phyloP scores from a whole-genome alignment of 2,113 vertebrate species.

The Phalacrocorax carbo region DNA sequence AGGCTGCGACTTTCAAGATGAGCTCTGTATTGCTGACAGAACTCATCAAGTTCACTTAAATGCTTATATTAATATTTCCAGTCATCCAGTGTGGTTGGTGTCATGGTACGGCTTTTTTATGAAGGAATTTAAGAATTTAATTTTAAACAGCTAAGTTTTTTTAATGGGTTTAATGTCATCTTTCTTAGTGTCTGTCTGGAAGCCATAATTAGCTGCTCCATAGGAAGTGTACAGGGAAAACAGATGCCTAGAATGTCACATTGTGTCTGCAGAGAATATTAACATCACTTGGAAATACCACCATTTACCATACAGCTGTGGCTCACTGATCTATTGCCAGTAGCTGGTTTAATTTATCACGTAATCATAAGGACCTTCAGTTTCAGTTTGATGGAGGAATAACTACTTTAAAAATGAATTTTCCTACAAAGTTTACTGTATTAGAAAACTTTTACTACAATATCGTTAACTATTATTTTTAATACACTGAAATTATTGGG shows the following conservation, averaged over 20 bases:
- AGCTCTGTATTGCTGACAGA: neutral
- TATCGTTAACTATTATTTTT: neutral
- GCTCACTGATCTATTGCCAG: neutral
- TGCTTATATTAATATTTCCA: neutral
- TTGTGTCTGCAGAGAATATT: neutral
- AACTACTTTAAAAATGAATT: neutral
- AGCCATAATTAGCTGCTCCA: slow-evolving; percentile 4
- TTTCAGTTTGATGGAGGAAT: neutral
- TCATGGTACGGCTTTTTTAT: neutral
- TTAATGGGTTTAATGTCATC: neutral
- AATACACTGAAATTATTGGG: neutral
- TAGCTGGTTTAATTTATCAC: neutral
- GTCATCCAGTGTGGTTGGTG: neutral
- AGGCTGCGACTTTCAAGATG: neutral
- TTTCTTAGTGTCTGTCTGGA: neutral
- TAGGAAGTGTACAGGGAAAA: neutral
- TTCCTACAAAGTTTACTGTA: neutral
- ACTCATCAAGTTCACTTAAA: neutral
- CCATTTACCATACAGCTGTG: neutral
- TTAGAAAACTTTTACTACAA: neutral
- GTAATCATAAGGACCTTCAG: neutral
- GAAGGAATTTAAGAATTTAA: neutral
- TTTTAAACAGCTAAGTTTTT: neutral
- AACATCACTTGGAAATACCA: slow-evolving; percentile 24
- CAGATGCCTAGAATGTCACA: slow-evolving; percentile 30